Conservation (phyloP, 2,888 invertebrate genomes). For the Parelbella ahira region DNA sequence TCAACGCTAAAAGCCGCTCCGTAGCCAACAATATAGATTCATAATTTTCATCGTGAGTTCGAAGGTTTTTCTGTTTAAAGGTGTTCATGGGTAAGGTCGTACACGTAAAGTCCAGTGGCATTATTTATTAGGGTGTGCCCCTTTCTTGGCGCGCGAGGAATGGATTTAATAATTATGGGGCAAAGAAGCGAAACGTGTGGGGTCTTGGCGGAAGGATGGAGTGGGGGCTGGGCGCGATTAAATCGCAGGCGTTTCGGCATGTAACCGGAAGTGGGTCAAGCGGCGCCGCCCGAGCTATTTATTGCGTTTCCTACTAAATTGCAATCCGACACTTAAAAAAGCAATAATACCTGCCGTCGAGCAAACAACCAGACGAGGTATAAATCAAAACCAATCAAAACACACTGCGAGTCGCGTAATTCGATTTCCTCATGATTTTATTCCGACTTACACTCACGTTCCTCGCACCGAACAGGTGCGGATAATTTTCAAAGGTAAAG, state of each 20-base stretch:
- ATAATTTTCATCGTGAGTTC: too few relatives aligned
- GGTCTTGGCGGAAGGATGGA: constrained; percentile 67
- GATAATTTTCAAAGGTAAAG: constrained; percentile 30
- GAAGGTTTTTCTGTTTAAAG: constrained; percentile 22
- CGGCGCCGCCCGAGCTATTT: constrained; percentile 72
- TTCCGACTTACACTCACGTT: constrained; percentile 18
- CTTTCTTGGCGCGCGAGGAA: constrained; percentile 60
- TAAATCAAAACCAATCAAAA: constrained; percentile 20
- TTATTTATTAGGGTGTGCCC: constrained; percentile 48
- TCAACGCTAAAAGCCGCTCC: too few relatives aligned
- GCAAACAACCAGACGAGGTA: constrained; percentile 1
- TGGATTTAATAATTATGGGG: constrained; percentile 74
- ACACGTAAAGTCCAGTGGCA: constrained; percentile 31
- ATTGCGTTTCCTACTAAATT: constrained; percentile 73
- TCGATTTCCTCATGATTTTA: constrained; percentile 23
- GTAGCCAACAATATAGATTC: too few relatives aligned
- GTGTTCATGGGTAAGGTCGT: constrained; percentile 28
- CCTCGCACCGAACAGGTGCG: constrained; percentile 10
- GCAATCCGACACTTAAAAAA: constrained; percentile 41
- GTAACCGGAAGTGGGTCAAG: constrained; percentile 78
- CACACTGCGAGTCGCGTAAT: constrained; percentile 21
- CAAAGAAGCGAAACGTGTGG: constrained; percentile 69
- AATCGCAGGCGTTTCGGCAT: constrained; percentile 78
- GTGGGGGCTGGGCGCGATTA: constrained; percentile 70
- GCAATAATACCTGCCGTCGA: constrained; percentile 15